A percentile compares a stretch with the other conserved stretches of the same genome.
phyloP scores from a whole-genome alignment of 2,113 vertebrate species.

The Mesoclemmys tuberculata region DNA sequence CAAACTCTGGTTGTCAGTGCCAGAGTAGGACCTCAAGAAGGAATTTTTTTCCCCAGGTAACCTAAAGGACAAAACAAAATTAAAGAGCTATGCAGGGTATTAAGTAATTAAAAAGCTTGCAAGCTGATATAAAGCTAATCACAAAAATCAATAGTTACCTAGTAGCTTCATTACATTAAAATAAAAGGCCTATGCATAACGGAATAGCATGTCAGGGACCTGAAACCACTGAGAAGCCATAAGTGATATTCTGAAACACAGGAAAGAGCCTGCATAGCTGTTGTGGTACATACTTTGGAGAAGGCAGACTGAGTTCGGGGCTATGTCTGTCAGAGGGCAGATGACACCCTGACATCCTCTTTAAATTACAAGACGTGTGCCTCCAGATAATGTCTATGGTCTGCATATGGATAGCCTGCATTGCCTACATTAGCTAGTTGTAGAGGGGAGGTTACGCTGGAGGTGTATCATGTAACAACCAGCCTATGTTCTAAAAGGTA shows the following conservation, averaged over 20 bases:
- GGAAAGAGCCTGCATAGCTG: background rate
- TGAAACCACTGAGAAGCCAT: background rate
- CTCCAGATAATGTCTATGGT: background rate
- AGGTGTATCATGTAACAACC: background rate
- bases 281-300: background rate
- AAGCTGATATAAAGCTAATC: background rate
- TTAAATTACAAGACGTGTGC: background rate
- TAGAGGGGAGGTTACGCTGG: background rate
- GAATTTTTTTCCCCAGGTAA: background rate
- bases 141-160: slow-evolving; percentile 34
- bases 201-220: background rate
- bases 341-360: background rate
- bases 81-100: slow-evolving; percentile 14
- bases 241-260: background rate
- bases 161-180: slow-evolving; percentile 8
- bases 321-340: background rate
- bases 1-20: background rate
- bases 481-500: background rate
- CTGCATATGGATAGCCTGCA: fast-evolving
- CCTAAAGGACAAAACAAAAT: slow-evolving; percentile 35
- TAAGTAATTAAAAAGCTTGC: slow-evolving; percentile 34
- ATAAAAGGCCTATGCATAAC: background rate
- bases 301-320: background rate
- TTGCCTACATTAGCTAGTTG: background rate
- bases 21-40: background rate